Evolutionary conservation across 1,140 invertebrate genomes (phyloP), one percentile per base, ranked within the genome.

Genomic region (Bombus fervidus): DNA sequence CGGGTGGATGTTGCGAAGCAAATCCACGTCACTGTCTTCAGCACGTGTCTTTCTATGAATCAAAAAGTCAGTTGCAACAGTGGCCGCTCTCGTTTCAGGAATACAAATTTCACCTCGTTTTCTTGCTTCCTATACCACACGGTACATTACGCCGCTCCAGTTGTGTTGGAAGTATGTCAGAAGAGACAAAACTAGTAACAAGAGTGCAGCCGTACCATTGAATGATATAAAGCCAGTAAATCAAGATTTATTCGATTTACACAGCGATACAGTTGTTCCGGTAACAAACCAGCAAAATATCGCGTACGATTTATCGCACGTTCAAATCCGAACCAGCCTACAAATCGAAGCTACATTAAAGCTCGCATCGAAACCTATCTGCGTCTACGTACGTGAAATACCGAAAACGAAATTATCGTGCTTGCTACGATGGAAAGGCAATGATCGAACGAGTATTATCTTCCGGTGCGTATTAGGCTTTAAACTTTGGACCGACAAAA

Each of bases 211-310:
- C 37, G 62, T 31, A 31, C 31, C n/a, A 69, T 69, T 69, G 78
- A 80, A 80, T 80, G 78, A 80, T 41, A 47, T 34, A 53, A 15
- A 53, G 43, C 64, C 34, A 69, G 64, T 69, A 80, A 69, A 80
- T 80, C 78, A 53, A 80, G 64, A 68, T 69, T 69, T 69, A 47
- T 47, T 69, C 64, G 62, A 80, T 80, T 80, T 80, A 69, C 15
- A 80, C 64, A 18, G 10, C 34, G 64, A 43, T 69, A 69, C 64
- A n/a, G 64, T 69, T 69, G 43, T 69, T 47, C 43, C 37, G 77
- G 62, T 37, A 80, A 80, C 64, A 47, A 39, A 69, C 31, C 64
- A 28, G 43, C 43, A 68, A 79, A 79, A 79, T 79, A 68, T 79
- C 64, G 43, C 43, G 31, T n/a, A 37, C 34, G 78, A 80, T 69